Base-by-base conservation (phyloP, 2,113 vertebrate genomes). In the Notothenia rossii region DNA sequence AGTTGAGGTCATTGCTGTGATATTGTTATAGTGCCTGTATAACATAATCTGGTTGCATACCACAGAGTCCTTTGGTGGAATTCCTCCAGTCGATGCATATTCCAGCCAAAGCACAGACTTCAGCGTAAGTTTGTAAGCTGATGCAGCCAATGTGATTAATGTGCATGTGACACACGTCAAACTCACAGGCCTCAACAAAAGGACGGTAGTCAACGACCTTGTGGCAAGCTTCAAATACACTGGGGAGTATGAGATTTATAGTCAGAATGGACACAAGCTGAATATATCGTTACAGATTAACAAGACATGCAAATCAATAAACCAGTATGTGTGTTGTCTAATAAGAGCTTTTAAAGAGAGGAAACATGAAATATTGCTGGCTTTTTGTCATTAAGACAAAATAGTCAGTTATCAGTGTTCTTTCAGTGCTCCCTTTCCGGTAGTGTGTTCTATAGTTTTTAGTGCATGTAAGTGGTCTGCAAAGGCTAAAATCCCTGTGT, bases 71-170 rank as follows among this genome's bases (percentile, higher is more conserved):
- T 0, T 82, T 0, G 0, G 95, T 96, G 11, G 88, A 87, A 3
- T 18, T 75, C 49, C 96, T 94, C 96, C 96, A 97, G 77, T 93
- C 82, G 0, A 87, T 49, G 51, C 96, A 97, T 11, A 88, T n/a
- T 55, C 94, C 96, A 10, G 69, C 71, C 45, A 79, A n/a, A 0
- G 90, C 91, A 62, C 96, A 97, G 2, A 91, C 70, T 0, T 84
- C 85, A 0, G 95, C 95, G 5, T 96, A 96, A 13, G 77, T 77
- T 89, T 96, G 91, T 72, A 97, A n/a, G 50, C 89, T 95, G 59
- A 58, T 45, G 65, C 96, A 97, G 48, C 83, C 84, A 3, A 75
- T 66, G 5, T 14, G 0, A 0, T 13, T 5, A 1, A 0, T 55
- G 14, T 55, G 0, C 3, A 56, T 17, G 43, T 51, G 14, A 75